Evolutionary conservation across 2,888 invertebrate species (phyloP), one percentile per base, ranked within the genome.

Genomic region (Hoplodrina blanda): DNA sequence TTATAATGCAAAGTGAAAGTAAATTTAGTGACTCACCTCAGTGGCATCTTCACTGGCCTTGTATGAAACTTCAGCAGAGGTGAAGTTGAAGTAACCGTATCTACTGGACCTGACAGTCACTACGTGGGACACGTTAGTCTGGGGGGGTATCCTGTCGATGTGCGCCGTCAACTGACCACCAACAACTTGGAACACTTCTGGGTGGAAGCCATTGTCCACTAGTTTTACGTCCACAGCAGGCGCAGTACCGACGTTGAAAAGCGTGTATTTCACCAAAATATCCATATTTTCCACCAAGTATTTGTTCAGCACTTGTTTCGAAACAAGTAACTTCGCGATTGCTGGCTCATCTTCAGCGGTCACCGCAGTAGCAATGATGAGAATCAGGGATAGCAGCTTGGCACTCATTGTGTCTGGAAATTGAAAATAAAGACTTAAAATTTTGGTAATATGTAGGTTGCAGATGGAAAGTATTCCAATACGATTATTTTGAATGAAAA

Each of bases 261-360:
- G 96, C 17, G 98, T 98, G 92, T 99, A 99, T 95, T 99, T 98
- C 54, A 99, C 97, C 77, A 99, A 97, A 86, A 99, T 97, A 92
- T 99, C 99, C 97, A 99, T 98, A 89, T 98, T 98, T 96, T 99
- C 99, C 1, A 99, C 99, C 77, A 99, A 96, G 91, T 99, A 99
- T 95, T 98, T 98, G 92, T 99, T 99, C 74, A 99, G 96, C 87
- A 99, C 98, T 94, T 98, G 98, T 95, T 99, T 99, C 13, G 98
- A 98, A 33, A 99, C 97, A 76, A 99, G 95, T 61, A 99, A 96
- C 86, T 98, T 97, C 25, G 99, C 99, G 65, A 97, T 97, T 59
- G 97, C 96, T 55, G 98, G 97, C 86, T 98, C 98, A 79, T 97
- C 97, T 73, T 97, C 97, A 56, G 96, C 96, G 72, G 94, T 91